Evolutionary conservation across 2,888 invertebrate genomes (phyloP), one percentile per base, ranked within the genome.

Genomic region (Cryptocephalus primarius): DNA sequence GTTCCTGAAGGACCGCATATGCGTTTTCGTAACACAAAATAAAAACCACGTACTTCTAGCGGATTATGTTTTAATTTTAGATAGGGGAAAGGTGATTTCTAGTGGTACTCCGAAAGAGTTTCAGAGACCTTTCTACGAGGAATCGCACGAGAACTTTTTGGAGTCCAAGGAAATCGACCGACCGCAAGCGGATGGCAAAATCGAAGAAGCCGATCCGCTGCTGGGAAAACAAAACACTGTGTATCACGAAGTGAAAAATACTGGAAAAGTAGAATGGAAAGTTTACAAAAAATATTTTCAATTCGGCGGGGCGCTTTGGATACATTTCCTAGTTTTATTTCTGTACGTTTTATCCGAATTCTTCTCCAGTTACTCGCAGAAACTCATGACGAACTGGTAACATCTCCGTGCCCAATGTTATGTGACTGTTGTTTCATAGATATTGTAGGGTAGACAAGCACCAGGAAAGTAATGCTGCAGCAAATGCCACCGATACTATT

Each of bases 21-120:
- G 59, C n/a, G 50, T 67, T 42, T 52, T 66, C 32, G 59, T 61
- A 8, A 63, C 60, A 11, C 62, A 65, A 40, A 62, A 61, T 46
- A 45, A 53, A 6, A 55, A 54, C n/a, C 62, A 63, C 32, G 49
- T 65, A 4, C 54, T 58, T 45, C 36, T 44, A n/a, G 54, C 56
- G 13, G 60, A 62, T 33, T 53, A 49, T 12, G 53, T 60, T 3
- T 40, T 62, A 1, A 50, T 58, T 11, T 47, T 64, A 44, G 54
- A 58, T 40, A 38, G 45, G 22, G 48, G 48, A 2, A 42, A 34
- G 9, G 38, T 55, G 10, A 39, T 49, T 14, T 48, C 45, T 13
- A n/a, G 22, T 8, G 45, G 42, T 39, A 41, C 46, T 33, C 48
- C 49, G n/a, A 43, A 43, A 32, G 72, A 75, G 42, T 40, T 48